A percentile compares a stretch with the other conserved stretches of the same genome.
phyloP scores from a whole-genome alignment of 2,888 invertebrate genomes.

The Agrypnus murinus region DNA sequence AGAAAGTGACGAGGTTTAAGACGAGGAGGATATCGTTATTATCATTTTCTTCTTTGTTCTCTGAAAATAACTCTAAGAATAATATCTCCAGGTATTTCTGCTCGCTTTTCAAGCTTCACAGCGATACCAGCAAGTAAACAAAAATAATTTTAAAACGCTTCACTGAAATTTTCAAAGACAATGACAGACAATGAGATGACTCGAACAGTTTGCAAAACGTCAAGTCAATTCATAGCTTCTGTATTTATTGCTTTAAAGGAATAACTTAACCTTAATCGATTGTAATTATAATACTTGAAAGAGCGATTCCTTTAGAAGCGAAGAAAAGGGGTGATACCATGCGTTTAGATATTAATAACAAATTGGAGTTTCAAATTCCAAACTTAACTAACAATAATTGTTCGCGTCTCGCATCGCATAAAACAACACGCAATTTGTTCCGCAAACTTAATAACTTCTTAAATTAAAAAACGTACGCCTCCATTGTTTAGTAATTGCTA shows the following conservation, averaged over 20 bases:
- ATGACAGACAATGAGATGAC: slow-evolving; percentile 1
- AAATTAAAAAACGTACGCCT: slow-evolving; percentile 18
- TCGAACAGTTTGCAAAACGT: neutral
- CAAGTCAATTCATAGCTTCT: neutral
- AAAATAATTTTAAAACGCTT: slow-evolving; percentile 29
- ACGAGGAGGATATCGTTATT: slow-evolving; percentile 47
- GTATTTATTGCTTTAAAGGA: no score
- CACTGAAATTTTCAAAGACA: slow-evolving; percentile 15
- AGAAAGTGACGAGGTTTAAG: slow-evolving; percentile 54
- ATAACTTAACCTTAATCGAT: no score
- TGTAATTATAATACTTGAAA: no score
- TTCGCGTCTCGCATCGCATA: slow-evolving; percentile 4
- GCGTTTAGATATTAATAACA: slow-evolving; percentile 15
- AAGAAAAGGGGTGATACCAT: neutral
- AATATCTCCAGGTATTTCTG: slow-evolving; percentile 37
- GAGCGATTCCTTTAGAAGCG: no score
- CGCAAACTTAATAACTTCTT: slow-evolving; percentile 13
- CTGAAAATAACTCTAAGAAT: slow-evolving; percentile 34
- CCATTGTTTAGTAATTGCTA: neutral
- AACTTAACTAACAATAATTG: neutral
- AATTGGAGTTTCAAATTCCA: slow-evolving; percentile 14
- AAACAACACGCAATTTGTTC: slow-evolving; percentile 26
- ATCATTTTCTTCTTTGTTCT: slow-evolving; percentile 50
- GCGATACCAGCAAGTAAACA: slow-evolving; percentile 18
- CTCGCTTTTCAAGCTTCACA: slow-evolving; percentile 21